phyloP scores from a whole-genome alignment of 2,888 invertebrate species.

The Hymenopus coronatus region DNA sequence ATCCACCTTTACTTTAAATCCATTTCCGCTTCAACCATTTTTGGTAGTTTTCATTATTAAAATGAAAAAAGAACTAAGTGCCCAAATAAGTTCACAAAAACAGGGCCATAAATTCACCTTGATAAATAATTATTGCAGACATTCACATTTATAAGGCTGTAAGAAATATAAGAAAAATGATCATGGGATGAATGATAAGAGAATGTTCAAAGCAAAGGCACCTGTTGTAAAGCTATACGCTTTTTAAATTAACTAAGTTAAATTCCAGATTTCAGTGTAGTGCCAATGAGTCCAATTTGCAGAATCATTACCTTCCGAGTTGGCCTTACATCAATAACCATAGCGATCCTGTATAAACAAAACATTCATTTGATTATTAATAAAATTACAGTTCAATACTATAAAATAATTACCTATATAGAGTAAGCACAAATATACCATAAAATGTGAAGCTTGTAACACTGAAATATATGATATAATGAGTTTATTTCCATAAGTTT shows the following conservation, averaged over 20 bases:
- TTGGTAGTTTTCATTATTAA: background rate
- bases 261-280: background rate
- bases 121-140: background rate
- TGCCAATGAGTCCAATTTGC: background rate
- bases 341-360: slow-evolving; percentile 30
- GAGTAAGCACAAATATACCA: no score
- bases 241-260: background rate
- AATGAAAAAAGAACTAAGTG: background rate
- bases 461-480: no score
- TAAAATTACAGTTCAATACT: background rate
- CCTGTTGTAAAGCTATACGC: background rate
- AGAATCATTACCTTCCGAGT: background rate
- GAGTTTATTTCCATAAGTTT: no score
- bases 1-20: background rate
- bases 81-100: background rate
- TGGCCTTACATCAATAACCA: slow-evolving; percentile 27
- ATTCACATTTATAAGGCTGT: background rate
- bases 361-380: background rate
- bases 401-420: background rate
- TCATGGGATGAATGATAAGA: background rate
- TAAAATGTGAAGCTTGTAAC: no score
- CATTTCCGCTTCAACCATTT: background rate
- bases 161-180: background rate
- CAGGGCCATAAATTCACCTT: background rate
- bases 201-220: background rate